Evolutionary conservation across 2,113 vertebrate genomes (phyloP), one percentile per base, ranked within the genome.

Genomic region (Acanthochromis polyacanthus): DNA sequence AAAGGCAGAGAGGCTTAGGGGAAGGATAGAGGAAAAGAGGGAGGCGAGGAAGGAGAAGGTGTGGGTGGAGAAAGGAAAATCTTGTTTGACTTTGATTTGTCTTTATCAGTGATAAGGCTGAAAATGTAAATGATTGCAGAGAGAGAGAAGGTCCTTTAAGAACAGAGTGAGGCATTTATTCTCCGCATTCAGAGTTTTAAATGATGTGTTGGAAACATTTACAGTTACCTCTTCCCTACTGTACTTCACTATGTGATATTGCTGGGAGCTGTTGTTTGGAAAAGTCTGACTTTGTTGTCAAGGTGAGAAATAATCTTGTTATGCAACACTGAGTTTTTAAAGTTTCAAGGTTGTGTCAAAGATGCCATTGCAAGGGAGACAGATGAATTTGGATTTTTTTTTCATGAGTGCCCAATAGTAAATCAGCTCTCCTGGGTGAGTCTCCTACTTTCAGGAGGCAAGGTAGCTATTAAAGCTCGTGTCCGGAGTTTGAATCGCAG

Each of bases 71-170:
- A 72, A n/a, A 53, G 9, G 32, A 45, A 65, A 30, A 40, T 4
- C 40, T 2, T 45, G 48, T 78, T 58, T 66, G 80, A 81, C 65
- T 78, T 78, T 43, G n/a, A 75, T 84, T 69, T 59, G 22, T 74
- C 59, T 63, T 84, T 61, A 68, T 81, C 71, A 65, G 30, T 3
- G 9, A 55, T 36, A 51, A 65, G 48, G 51, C 20, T 52, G 16
- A 61, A 80, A 81, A 86, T 88, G 67, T 65, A 82, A 84, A 81
- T 79, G 55, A 43, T 17, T 90, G 56, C 63, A 74, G 74, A 28
- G 30, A 30, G 10, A 51, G 17, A 55, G 67, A 48, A 12, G 22
- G 22, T 50, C 17, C 7, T 72, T 64, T 46, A 48, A 55, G 23
- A 83, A 28, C 12, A 4, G 4, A 53, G 55, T 30, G 7, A 64